Percentiles rank a stretch among this genome's conserved stretches.
phyloP scores from a whole-genome alignment of 53 echinoderm and acorn worm genomes.

The Zoroaster sp. region DNA sequence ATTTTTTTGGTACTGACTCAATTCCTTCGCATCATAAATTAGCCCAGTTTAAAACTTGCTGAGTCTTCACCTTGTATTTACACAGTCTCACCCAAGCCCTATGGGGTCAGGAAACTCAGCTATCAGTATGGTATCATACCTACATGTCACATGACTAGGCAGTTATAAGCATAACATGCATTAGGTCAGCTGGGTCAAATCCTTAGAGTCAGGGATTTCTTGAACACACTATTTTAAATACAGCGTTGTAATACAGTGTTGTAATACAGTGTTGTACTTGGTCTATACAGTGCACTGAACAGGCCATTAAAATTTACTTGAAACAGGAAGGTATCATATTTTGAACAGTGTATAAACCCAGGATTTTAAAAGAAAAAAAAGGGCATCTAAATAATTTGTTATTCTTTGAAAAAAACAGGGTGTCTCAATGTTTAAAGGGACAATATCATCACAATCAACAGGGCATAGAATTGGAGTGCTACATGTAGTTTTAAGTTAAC shows the following conservation, averaged over 20 bases:
- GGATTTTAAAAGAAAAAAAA: too few relatives aligned
- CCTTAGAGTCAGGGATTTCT: not conserved
- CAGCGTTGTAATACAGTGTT: not conserved
- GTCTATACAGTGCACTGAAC: not conserved
- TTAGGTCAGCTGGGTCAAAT: constrained; percentile 14
- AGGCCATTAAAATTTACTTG: not conserved
- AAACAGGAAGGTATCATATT: too few relatives aligned
- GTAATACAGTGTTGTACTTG: not conserved
- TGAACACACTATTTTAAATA: not conserved
- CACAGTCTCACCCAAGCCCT: too few relatives aligned
- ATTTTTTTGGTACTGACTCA: too few relatives aligned
- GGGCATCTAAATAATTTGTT: too few relatives aligned
- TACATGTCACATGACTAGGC: not conserved
- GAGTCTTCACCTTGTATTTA: not conserved
- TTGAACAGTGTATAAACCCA: too few relatives aligned
- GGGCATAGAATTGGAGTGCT: too few relatives aligned
- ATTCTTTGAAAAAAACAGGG: too few relatives aligned
- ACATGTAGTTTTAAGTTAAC: too few relatives aligned
- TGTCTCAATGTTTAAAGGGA: too few relatives aligned
- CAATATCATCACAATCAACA: too few relatives aligned
- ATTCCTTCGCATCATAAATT: constrained; percentile 3
- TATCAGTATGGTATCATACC: not conserved
- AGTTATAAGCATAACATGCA: not conserved
- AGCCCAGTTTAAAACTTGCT: not conserved
- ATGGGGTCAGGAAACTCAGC: not conserved